Conservation (phyloP, 2,113 vertebrate genomes). For the Chionodraco myersi region DNA sequence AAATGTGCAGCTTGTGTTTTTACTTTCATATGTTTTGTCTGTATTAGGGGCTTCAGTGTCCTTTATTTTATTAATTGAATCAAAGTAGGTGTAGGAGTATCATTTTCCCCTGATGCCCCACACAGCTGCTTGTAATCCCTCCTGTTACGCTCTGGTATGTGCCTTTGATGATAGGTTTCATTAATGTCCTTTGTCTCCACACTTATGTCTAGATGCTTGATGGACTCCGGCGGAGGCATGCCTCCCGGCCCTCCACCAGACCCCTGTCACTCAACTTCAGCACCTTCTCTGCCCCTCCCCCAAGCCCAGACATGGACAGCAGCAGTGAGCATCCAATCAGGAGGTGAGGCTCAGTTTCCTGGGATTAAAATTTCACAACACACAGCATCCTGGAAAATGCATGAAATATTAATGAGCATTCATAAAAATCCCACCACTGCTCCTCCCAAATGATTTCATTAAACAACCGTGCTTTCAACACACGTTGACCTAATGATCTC, state of each 20-base stretch:
- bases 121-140: conserved; percentile 3
- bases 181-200: background rate
- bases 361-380: conserved; percentile 58
- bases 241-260: conserved; percentile 76
- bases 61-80: background rate
- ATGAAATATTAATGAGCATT: conserved; percentile 64
- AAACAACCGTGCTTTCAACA: conserved; percentile 40
- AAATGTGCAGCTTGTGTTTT: conserved; percentile 2
- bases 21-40: background rate
- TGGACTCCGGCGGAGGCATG: conserved; percentile 79
- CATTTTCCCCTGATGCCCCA: conserved; percentile 4
- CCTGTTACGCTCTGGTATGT: background rate
- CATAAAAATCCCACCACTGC: conserved; percentile 32
- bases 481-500: conserved; percentile 44
- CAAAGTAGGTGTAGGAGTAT: background rate
- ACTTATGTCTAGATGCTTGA: conserved; percentile 81
- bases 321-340: conserved; percentile 83
- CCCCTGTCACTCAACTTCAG: conserved; percentile 84
- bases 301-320: conserved; percentile 81
- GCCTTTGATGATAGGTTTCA: background rate
- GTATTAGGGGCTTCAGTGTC: background rate
- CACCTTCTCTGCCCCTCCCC: conserved; percentile 81
- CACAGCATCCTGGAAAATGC: conserved; percentile 41
- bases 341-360: conserved; percentile 73
- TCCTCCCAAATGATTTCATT: conserved; percentile 42